phyloP scores from a whole-genome alignment of 2,888 invertebrate species.

The Psococerastis gibbosa region DNA sequence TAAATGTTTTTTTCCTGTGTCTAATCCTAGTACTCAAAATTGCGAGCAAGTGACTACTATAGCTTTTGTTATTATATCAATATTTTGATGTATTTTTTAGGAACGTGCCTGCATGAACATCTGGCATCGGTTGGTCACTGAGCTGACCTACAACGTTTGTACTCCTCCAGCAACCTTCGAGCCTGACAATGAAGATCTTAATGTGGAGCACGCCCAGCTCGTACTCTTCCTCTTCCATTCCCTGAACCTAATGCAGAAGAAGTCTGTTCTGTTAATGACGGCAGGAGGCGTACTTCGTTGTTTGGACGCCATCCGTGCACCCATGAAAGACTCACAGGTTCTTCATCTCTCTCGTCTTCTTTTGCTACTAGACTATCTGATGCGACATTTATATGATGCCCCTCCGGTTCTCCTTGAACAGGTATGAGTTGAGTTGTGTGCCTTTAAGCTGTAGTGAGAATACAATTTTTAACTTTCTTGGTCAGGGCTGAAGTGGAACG shows the following conservation, averaged over 20 bases:
- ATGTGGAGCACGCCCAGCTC: constrained; percentile 89
- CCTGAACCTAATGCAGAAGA: constrained; percentile 89
- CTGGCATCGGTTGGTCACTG: constrained; percentile 79
- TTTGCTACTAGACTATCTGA: constrained; percentile 78
- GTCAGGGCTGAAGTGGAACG: too few species aligned
- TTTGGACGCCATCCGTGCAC: constrained; percentile 33
- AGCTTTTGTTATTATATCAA: too few species aligned
- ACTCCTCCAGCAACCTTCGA: constrained; percentile 40
- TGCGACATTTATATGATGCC: constrained; percentile 89
- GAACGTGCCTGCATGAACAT: constrained; percentile 80
- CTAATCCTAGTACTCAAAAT: too few species aligned
- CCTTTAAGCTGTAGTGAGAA: too few species aligned
- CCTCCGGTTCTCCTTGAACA: constrained; percentile 71
- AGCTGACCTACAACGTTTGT: constrained; percentile 68
- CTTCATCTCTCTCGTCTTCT: constrained; percentile 66
- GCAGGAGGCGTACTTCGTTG: constrained; percentile 54
- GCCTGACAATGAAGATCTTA: constrained; percentile 68
- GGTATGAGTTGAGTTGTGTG: too few species aligned
- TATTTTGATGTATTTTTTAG: too few species aligned
- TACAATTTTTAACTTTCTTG: too few species aligned
- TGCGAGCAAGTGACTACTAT: too few species aligned
- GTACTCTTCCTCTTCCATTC: constrained; percentile 88
- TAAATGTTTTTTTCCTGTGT: too few species aligned
- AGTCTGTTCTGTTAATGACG: constrained; percentile 69
- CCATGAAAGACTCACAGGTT: constrained; percentile 47